These are phyloP conservation scores for Geotria australis DNA, from an alignment of 2,797 vertebrate genomes.

Conservation along the genomic window DNA sequence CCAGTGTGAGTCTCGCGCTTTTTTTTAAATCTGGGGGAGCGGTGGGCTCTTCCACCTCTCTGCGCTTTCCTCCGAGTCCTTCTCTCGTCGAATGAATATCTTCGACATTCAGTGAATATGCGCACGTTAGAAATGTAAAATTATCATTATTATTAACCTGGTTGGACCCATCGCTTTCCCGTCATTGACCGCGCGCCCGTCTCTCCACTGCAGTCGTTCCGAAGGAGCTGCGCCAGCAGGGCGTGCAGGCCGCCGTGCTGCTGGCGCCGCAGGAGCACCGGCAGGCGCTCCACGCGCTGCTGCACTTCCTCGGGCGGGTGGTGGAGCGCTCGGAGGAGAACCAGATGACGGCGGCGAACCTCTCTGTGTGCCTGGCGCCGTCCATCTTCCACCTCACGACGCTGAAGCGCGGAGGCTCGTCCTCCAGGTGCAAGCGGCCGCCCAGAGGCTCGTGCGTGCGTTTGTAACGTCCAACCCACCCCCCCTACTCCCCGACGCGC, in stretches of 20 bases:
- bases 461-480: too few relatives aligned
- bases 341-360: constrained; percentile 56
- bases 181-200: too few relatives aligned
- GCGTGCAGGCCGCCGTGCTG: constrained; percentile 22
- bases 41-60: too few relatives aligned
- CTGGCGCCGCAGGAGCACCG: constrained; percentile 40
- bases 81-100: too few relatives aligned
- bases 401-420: constrained; percentile 18
- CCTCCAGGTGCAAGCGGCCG: constrained; percentile 2
- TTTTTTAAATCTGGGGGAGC: too few relatives aligned
- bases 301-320: constrained; percentile 41
- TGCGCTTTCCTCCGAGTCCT: too few relatives aligned
- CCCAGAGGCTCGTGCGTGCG: not conserved
- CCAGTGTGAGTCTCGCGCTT: not conserved
- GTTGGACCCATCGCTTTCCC: too few relatives aligned
- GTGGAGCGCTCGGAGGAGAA: constrained; percentile 33
- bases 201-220: constrained; percentile 16
- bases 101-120: too few relatives aligned
- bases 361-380: constrained; percentile 46
- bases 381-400: constrained; percentile 52
- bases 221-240: constrained; percentile 28
- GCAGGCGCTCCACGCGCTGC: constrained; percentile 40
- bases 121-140: too few relatives aligned
- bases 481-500: too few relatives aligned
- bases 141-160: too few relatives aligned